A percentile compares a stretch with the other conserved stretches of the same genome.
Conservation (phyloP, 2,888 invertebrate species). For the Phyto melanocephala region DNA sequence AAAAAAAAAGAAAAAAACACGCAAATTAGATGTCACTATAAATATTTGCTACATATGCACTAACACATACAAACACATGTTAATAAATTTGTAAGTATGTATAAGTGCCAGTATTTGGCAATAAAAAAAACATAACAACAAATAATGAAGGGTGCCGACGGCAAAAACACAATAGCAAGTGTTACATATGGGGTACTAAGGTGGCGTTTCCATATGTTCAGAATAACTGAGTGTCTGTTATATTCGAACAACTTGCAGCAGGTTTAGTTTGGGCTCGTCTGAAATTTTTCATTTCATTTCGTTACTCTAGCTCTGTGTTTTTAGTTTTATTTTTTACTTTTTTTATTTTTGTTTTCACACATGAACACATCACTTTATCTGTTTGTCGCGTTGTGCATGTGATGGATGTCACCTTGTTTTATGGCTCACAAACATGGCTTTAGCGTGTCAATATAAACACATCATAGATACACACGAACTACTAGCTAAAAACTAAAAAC, state of each 20-base stretch:
- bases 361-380: conserved; percentile 58
- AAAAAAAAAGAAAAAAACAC: conserved; percentile 66
- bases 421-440: conserved; percentile 67
- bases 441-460: conserved; percentile 68
- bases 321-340: too few relatives aligned
- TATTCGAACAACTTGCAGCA: not conserved
- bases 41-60: conserved; percentile 67
- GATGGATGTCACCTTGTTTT: conserved; percentile 66
- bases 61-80: not conserved
- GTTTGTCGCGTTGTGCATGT: conserved; percentile 59
- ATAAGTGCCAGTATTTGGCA: not conserved
- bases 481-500: not conserved
- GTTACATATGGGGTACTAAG: conserved; percentile 46
- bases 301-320: conserved; percentile 16
- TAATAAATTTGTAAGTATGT: not conserved
- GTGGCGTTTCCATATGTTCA: conserved; percentile 31
- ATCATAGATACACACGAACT: conserved; percentile 55
- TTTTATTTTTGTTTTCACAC: too few relatives aligned
- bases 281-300: conserved; percentile 41
- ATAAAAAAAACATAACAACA: not conserved
- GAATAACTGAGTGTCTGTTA: not conserved
- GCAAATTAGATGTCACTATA: conserved; percentile 75
- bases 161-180: conserved; percentile 20
- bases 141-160: conserved; percentile 51
- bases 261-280: conserved; percentile 43